Evolutionary conservation across 53 echinoderm and acorn worm genomes (phyloP), one percentile per base, ranked within the genome.

Genomic region (Zoroaster sp.): DNA sequence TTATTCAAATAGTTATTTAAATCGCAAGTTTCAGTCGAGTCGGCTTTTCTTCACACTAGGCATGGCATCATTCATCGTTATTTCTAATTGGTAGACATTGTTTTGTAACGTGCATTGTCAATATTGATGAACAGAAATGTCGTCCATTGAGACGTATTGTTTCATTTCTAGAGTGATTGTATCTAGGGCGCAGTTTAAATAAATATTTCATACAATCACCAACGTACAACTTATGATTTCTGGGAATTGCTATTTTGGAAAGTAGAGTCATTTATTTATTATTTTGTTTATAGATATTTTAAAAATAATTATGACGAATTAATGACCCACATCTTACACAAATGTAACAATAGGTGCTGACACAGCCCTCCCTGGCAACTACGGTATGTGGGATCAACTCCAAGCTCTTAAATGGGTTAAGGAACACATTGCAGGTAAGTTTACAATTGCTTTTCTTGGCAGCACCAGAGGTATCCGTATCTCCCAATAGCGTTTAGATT

Each of bases 401-500:
- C 35, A 72, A n/a, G 72, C 40, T 36, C 38, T 72, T 11, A 72
- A 72, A 40, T 72, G 72, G 72, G 72, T 72, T n/a, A 72, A 36
- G 5, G 38, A 40, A 35, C 72, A 72, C n/a, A 72, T 72, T n/a
- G 72, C 20, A 35, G 72, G 72, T 72, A n/a, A 72, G 72, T 72
- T 33, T 23, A n/a, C 4, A 31, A n/a, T 13, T 7, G 34, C 34
- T 13, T 6, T 69, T 28, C 14, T 14, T 18, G 65, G 21, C 36
- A 10, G 32, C 10, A 47, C 9, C 25, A 17, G 10, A 17, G 2
- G 18, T 6, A 14, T 15, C 51, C 51, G 51, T 51, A 4, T 18
- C 3, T 17, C 17, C 52, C 3, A n/a, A n/a, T 52, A 52, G 20
- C n/a, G 3, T 52, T n/a, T 17, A 18, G 17, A 1, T 54, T 2